Conservation (phyloP, 1,140 invertebrate species). For the Sipha flava region DNA sequence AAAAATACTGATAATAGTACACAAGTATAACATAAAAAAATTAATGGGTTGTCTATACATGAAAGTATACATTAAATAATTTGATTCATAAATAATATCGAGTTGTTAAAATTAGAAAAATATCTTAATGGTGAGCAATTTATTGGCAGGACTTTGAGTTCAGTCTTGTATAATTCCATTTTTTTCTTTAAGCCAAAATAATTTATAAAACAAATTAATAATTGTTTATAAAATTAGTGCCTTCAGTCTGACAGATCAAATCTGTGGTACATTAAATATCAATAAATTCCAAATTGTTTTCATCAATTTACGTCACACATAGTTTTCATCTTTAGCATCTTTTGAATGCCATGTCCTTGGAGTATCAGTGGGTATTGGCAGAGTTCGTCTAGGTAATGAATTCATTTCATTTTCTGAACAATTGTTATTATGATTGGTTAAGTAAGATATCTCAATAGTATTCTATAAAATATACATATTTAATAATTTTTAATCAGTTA, state of each 20-base stretch:
- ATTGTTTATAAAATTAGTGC: background rate
- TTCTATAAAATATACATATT: constrained; percentile 33
- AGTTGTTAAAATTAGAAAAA: background rate
- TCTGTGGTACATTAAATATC: background rate
- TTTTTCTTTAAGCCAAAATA: background rate
- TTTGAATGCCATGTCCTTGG: constrained; percentile 1
- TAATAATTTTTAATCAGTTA: background rate
- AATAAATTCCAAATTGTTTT: background rate
- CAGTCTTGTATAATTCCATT: constrained; percentile 17
- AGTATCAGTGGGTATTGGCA: constrained; percentile 6
- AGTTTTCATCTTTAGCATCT: constrained; percentile 20
- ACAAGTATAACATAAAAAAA: background rate
- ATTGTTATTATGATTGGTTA: constrained; percentile 36
- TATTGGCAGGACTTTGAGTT: constrained; percentile 23
- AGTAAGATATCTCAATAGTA: constrained; percentile 37
- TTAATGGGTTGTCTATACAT: background rate
- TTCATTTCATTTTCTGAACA: constrained; percentile 32
- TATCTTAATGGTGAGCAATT: constrained; percentile 18
- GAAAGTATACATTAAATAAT: background rate
- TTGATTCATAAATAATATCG: background rate
- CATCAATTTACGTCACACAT: background rate
- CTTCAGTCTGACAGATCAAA: background rate
- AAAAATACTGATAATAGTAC: background rate
- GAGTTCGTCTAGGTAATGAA: background rate
- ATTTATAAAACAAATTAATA: too few relatives aligned